Conservation (phyloP, 1,140 invertebrate species). For the Neuroterus valhalla region DNA sequence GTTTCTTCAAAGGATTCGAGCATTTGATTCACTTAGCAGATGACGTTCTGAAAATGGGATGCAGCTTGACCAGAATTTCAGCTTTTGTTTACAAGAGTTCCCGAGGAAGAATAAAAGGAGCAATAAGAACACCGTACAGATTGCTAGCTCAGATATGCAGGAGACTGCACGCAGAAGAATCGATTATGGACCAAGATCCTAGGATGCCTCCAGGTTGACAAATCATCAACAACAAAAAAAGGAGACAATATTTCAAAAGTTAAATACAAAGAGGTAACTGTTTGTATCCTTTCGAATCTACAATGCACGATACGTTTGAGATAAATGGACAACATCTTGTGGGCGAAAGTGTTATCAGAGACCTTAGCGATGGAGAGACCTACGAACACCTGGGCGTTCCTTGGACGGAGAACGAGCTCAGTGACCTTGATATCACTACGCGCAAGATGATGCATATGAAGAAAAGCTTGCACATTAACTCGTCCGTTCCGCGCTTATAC, state of each 20-base stretch:
- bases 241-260: not conserved
- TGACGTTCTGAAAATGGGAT: not conserved
- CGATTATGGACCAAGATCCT: not conserved
- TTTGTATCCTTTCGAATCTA: not conserved
- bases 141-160: too few species aligned
- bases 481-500: too few species aligned
- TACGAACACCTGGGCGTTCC: too few species aligned
- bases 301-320: too few species aligned
- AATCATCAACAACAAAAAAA: not conserved
- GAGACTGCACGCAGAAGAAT: not conserved
- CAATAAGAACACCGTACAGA: not conserved
- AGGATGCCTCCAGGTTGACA: not conserved
- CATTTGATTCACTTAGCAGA: slow-evolving; percentile 4
- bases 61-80: not conserved
- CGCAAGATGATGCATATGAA: too few species aligned
- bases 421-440: too few species aligned
- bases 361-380: too few species aligned
- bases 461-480: too few species aligned
- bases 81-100: not conserved
- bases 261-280: not conserved
- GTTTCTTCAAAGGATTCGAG: not conserved
- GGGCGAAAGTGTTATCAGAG: too few species aligned
- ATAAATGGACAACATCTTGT: too few species aligned
- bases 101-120: not conserved
- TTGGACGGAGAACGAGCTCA: too few species aligned